Percentiles rank a stretch among this genome's conserved stretches.
These are phyloP conservation scores for Epinephelus fuscoguttatus DNA, from an alignment of 2,113 vertebrate species.

Conservation along the genomic window DNA sequence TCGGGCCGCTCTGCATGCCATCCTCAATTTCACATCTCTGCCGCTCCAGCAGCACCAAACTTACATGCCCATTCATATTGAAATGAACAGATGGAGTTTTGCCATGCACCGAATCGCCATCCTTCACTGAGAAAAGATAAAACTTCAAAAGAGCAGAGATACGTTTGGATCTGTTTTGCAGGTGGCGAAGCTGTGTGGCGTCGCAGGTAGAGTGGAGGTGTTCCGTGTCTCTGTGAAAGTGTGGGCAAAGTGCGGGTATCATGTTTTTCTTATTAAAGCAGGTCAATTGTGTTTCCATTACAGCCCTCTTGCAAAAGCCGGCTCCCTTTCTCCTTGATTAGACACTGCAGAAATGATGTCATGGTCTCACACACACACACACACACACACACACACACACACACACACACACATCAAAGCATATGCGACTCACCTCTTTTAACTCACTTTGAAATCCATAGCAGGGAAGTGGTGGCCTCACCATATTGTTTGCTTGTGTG, in stretches of 20 bases:
- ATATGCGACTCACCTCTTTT: conserved; percentile 46
- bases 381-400: conserved; percentile 25
- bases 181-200: conserved; percentile 38
- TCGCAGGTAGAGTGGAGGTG: conserved; percentile 52
- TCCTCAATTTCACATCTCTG: conserved; percentile 80
- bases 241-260: conserved; percentile 60
- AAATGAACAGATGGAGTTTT: conserved; percentile 82
- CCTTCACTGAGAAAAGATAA: conserved; percentile 75
- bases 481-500: conserved; percentile 28
- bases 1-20: conserved; percentile 77
- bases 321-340: conserved; percentile 67
- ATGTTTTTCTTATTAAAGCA: conserved; percentile 70
- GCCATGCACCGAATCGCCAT: conserved; percentile 70
- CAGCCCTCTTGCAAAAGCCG: conserved; percentile 56
- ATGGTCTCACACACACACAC: conserved; percentile 18
- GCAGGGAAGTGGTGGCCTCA: conserved; percentile 34
- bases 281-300: conserved; percentile 74
- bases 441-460: conserved; percentile 55
- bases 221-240: conserved; percentile 69
- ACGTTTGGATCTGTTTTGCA: conserved; percentile 60
- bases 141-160: conserved; percentile 82
- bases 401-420: conserved; percentile 60
- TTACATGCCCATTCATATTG: conserved; percentile 83
- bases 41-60: conserved; percentile 73
- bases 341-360: conserved; percentile 61